Evolutionary conservation across 2,797 vertebrate genomes (phyloP).

Genomic region (Lepilemur ruficaudatus): DNA sequence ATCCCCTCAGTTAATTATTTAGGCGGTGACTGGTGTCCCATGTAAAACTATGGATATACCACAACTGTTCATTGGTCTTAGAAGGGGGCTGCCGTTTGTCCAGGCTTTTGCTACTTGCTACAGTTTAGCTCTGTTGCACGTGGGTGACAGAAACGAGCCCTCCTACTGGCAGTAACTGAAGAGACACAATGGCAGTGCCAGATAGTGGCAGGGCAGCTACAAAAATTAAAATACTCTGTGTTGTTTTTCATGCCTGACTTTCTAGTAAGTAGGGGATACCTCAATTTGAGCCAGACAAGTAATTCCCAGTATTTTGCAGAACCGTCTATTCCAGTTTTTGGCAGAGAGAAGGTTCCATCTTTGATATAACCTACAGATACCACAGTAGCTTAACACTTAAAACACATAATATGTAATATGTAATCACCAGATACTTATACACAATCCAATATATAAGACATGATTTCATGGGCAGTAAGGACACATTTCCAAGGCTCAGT

Average conservation of each 20-base stretch:
- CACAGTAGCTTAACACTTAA: neutral
- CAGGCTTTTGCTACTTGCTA: neutral
- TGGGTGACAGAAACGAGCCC: neutral
- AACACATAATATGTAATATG: neutral
- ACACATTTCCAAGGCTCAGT: neutral
- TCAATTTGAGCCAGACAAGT: neutral
- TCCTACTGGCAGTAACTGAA: neutral
- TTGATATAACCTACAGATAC: neutral
- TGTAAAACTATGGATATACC: neutral
- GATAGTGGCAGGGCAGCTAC: neutral
- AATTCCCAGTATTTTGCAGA: constrained; percentile 28
- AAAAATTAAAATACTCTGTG: neutral
- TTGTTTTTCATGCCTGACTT: neutral
- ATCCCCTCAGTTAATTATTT: neutral
- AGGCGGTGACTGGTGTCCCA: neutral
- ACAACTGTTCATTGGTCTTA: neutral
- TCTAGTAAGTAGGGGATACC: neutral
- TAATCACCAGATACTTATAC: neutral
- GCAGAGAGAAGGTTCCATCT: neutral
- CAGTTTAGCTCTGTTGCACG: neutral
- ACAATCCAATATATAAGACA: rapidly evolving
- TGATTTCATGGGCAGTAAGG: neutral
- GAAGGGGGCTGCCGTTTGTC: neutral
- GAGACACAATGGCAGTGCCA: neutral
- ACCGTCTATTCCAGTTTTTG: neutral